These are phyloP conservation scores for Turnix velox DNA, from an alignment of 2,113 vertebrate genomes.

Conservation along the genomic window DNA sequence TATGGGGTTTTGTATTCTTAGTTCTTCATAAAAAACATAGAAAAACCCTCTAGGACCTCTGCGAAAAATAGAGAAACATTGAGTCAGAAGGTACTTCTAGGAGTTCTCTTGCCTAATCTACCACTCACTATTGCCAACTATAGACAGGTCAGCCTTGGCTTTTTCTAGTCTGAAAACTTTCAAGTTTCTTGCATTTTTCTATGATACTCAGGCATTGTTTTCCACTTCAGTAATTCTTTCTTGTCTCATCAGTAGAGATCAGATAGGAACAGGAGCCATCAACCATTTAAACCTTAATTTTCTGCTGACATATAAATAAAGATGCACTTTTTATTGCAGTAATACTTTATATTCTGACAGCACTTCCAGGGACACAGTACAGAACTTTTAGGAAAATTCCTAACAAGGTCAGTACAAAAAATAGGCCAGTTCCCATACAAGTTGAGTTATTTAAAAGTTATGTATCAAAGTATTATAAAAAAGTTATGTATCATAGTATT, in stretches of 20 bases:
- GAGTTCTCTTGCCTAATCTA: neutral
- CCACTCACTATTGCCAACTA: neutral
- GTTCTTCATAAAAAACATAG: neutral
- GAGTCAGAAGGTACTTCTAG: neutral
- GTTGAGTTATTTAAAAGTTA: constrained; percentile 23
- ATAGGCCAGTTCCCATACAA: constrained; percentile 1
- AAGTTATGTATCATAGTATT: neutral
- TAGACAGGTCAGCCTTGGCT: neutral
- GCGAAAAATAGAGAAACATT: neutral
- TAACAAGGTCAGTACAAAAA: constrained; percentile 9
- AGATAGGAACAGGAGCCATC: neutral
- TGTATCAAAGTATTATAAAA: neutral
- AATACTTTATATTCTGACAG: neutral
- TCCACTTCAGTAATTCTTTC: neutral
- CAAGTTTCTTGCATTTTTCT: neutral
- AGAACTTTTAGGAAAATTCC: neutral
- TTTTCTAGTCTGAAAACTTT: neutral
- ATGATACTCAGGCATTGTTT: neutral
- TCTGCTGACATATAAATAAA: neutral
- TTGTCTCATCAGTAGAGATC: neutral
- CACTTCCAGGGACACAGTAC: neutral
- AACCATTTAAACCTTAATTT: neutral
- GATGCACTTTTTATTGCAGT: neutral
- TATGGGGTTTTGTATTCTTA: neutral
- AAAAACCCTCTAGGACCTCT: neutral